Evolutionary conservation across 1,140 invertebrate species (phyloP), one percentile per base, ranked within the genome.

Genomic region (Xylocopa sonorina): DNA sequence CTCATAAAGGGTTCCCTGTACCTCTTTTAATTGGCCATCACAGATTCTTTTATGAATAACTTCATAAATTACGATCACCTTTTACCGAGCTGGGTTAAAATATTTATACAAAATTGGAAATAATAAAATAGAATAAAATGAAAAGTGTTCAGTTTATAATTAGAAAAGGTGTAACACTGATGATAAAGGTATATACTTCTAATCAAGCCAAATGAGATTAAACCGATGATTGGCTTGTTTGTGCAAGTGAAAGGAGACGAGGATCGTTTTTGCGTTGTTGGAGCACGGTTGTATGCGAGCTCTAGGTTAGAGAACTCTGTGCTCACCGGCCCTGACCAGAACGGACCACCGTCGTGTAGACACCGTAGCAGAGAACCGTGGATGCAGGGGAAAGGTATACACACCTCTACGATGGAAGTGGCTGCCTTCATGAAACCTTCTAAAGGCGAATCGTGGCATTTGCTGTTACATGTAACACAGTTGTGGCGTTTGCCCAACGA

Each of bases 201-300:
- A 68, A 55, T 34, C 51, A 46, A 53, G 29, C 24, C 24, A 50
- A 53, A 64, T 57, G 51, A 66, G 43, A 84, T 74, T 69, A 64
- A 71, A 71, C 57, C 64, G 69, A 63, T 84, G 63, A 73, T 78
- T 66, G 60, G 63, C 53, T 83, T 60, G 67, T 83, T 83, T 73
- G 82, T 79, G 64, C 53, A 75, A 84, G 82, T 84, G 82, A 84
- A 84, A 82, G 82, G 80, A 78, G 58, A 84, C 76, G 57, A 69
- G 75, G 78, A 74, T 66, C 24, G 82, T 75, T 84, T 69, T 84
- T 73, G 64, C 82, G 63, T 73, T 38, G 48, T 41, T 60, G 21
- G 73, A 58, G 27, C 48, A 14, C 43, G 34, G n/a, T 81, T 77
- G 62, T 55, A 53, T 57, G 55, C 48, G 51, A 34, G 46, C 43